These are phyloP conservation scores for Drosophila paulistorum DNA, from an alignment of 1,140 invertebrate genomes.

Conservation along the genomic window DNA sequence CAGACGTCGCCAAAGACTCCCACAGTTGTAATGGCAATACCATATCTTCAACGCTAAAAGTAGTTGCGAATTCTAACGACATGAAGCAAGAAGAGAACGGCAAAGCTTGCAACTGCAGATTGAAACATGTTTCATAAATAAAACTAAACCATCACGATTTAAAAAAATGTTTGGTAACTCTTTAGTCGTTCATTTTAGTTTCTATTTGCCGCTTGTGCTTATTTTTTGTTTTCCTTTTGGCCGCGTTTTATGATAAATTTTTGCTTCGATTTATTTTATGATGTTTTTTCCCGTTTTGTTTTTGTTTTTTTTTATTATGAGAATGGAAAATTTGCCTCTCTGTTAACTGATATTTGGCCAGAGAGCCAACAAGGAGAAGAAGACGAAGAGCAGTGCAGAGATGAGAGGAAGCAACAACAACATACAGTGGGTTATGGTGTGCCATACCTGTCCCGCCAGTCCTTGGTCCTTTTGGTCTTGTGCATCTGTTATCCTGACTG, in stretches of 20 bases:
- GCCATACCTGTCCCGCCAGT: slow-evolving; percentile 47
- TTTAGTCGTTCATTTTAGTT: background rate
- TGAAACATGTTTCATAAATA: too few species aligned
- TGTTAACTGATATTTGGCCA: slow-evolving; percentile 73
- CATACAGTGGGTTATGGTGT: background rate
- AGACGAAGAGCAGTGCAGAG: too few species aligned
- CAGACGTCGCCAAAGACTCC: too few species aligned
- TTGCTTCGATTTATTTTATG: slow-evolving; percentile 39
- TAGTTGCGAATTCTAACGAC: too few species aligned
- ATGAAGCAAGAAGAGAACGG: too few species aligned
- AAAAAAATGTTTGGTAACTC: background rate
- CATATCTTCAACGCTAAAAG: too few species aligned
- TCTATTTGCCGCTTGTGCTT: background rate
- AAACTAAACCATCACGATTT: too few species aligned
- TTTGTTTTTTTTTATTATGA: slow-evolving; percentile 13
- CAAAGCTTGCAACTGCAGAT: too few species aligned
- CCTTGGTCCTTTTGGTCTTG: slow-evolving; percentile 3
- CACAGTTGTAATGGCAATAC: too few species aligned
- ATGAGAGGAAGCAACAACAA: slow-evolving; percentile 6
- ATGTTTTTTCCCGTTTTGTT: too few species aligned
- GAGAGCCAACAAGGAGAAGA: slow-evolving; percentile 26
- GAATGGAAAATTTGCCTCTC: background rate
- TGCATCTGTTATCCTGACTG: slow-evolving; percentile 75
- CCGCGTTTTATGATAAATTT: slow-evolving; percentile 47
- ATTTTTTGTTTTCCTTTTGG: slow-evolving; percentile 15